Percentiles rank a stretch among this genome's conserved stretches.
phyloP scores from a whole-genome alignment of 2,797 vertebrate species.

The Poeciliopsis paucimaculata region DNA sequence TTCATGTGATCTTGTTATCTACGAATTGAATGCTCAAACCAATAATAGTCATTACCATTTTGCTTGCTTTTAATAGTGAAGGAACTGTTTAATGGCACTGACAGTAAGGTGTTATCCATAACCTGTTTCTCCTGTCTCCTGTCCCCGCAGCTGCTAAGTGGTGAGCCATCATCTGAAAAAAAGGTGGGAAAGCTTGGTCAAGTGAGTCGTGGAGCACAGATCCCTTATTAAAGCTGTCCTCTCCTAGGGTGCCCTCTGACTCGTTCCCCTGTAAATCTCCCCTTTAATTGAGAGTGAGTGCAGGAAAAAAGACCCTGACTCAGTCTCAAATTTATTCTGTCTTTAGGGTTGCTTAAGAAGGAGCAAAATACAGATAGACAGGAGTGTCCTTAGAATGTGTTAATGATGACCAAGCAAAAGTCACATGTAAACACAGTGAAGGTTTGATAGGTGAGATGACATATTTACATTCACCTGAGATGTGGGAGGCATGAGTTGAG shows the following conservation, averaged over 20 bases:
- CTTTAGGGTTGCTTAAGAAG: constrained; percentile 25
- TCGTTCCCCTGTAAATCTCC: constrained; percentile 80
- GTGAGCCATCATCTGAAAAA: constrained; percentile 55
- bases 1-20: constrained; percentile 53
- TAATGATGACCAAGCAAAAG: constrained; percentile 56
- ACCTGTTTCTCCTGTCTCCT: constrained; percentile 58
- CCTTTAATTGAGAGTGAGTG: constrained; percentile 81
- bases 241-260: constrained; percentile 77
- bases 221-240: constrained; percentile 82
- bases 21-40: constrained; percentile 33
- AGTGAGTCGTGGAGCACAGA: constrained; percentile 55
- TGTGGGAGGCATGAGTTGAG: constrained; percentile 53
- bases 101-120: constrained; percentile 60
- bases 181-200: constrained; percentile 55
- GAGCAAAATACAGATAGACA: not conserved
- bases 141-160: constrained; percentile 64
- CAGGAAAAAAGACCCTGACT: constrained; percentile 63
- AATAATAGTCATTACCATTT: constrained; percentile 55
- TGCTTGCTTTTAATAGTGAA: constrained; percentile 53
- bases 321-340: constrained; percentile 67
- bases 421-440: constrained; percentile 59
- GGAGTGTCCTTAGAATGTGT: constrained; percentile 32
- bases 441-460: constrained; percentile 54
- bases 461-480: constrained; percentile 70
- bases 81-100: constrained; percentile 55